Evolutionary conservation across 1,140 invertebrate genomes (phyloP), one percentile per base, ranked within the genome.

Genomic region (Caerostris darwini): DNA sequence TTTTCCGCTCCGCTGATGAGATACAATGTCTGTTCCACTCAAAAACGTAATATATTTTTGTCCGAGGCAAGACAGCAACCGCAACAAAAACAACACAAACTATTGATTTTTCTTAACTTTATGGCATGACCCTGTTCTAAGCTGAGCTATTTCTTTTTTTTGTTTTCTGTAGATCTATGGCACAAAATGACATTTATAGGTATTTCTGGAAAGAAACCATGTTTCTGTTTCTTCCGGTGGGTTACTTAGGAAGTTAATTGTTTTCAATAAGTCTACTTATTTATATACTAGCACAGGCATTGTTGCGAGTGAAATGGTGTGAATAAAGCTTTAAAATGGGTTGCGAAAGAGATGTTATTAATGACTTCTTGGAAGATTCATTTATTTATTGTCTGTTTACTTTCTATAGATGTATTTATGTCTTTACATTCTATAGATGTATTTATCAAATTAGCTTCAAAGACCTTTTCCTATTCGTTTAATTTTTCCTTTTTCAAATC

Each of bases 91-190:
- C 10, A 77, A 34, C 19, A 34, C 34, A 12, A 50, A n/a, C n/a
- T 77, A 77, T 77, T 77, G 69, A 77, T 77, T 77, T 77, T 8
- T 77, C 10, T 77, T 50, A 77, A 77, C 34, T 77, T 77, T 77
- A 50, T 77, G 69, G 19, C 34, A 10, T 77, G 69, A 77, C 69
- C 69, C 69, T 77, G 8, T 77, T 77, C 69, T 34, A 12, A 50
- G 14, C 69, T 8, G 69, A 77, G 50, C 69, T 50, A 10, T 50
- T 14, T 10, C 7, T n/a, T n/a, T 8, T 50, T 61, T 14, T 14
- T 14, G 12, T 61, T 61, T 61, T 14, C 59, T 10, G 59, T 61
- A 14, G 10, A 34, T 77, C 19, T 53, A 50, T 0, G 34, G 7
- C 34, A 50, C 69, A 50, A 77, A 50, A 7, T 50, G 69, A 77